Percentiles rank a stretch among this genome's conserved stretches.
Conservation (phyloP, 2,888 invertebrate genomes). For the Macaria notata region DNA sequence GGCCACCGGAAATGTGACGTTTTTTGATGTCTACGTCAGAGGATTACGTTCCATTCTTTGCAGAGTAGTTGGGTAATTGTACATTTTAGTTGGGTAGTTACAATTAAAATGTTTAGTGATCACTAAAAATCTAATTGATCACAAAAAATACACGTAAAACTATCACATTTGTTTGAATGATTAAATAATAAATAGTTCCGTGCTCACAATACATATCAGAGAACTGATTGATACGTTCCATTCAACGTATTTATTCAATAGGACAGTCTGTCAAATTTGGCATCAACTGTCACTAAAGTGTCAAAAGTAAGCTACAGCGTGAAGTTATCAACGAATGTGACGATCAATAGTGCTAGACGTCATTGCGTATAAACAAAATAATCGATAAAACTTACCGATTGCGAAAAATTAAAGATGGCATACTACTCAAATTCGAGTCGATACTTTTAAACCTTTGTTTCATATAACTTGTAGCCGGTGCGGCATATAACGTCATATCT, state of each 20-base stretch:
- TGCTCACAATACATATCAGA: too few species aligned
- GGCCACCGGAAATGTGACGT: conserved; percentile 71
- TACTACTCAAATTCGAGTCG: conserved; percentile 69
- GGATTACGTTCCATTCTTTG: conserved; percentile 20
- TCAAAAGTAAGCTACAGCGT: conserved; percentile 29
- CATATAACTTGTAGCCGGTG: conserved; percentile 74
- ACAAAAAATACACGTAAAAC: not conserved
- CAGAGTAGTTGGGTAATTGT: not conserved
- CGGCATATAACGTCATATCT: conserved; percentile 81
- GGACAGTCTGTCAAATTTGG: not conserved
- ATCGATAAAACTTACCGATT: conserved; percentile 81
- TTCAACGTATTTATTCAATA: conserved; percentile 31
- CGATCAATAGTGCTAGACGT: conserved; percentile 47
- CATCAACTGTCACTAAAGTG: conserved; percentile 16
- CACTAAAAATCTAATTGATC: too few species aligned
- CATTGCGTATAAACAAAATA: conserved; percentile 47
- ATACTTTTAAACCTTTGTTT: conserved; percentile 74
- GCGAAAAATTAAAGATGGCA: conserved; percentile 85
- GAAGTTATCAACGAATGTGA: conserved; percentile 46
- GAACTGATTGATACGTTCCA: conserved; percentile 36
- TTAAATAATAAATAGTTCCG: too few species aligned
- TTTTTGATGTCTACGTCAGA: conserved; percentile 32
- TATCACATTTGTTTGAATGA: not conserved
- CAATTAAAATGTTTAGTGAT: too few species aligned
- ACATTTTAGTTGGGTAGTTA: too few species aligned